Conservation (phyloP, 2,888 invertebrate genomes). For the Notocelia uddmanniana region DNA sequence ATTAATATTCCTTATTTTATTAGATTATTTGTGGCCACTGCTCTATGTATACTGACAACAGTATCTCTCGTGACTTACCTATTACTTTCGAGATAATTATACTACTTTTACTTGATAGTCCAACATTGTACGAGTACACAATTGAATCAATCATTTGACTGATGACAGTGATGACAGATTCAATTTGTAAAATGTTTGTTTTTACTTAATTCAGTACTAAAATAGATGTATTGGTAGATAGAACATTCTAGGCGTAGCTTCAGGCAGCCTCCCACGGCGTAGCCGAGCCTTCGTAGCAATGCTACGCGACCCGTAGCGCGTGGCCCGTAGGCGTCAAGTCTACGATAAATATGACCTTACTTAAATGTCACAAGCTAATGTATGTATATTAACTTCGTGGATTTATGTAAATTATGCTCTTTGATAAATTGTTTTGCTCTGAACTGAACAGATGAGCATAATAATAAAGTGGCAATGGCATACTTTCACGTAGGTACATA, state of each 20-base stretch:
- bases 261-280: slow-evolving; percentile 34
- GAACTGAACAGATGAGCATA: not conserved
- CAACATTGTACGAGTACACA: no score
- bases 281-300: slow-evolving; percentile 30
- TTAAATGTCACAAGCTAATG: slow-evolving; percentile 5
- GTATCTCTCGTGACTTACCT: not conserved
- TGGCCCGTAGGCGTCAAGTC: slow-evolving; percentile 43
- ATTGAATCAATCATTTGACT: not conserved
- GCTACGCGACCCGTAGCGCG: slow-evolving; percentile 28
- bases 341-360: slow-evolving; percentile 26
- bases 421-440: not conserved
- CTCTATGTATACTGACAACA: not conserved
- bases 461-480: not conserved
- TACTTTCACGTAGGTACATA: not conserved
- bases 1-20: not conserved
- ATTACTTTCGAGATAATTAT: no score
- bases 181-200: not conserved
- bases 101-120: no score
- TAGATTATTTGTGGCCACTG: not conserved
- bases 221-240: slow-evolving; percentile 40
- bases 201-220: not conserved
- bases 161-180: no score
- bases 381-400: slow-evolving; percentile 11
- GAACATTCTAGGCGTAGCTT: slow-evolving; percentile 26
- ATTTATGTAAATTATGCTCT: slow-evolving; percentile 27